Conservation (phyloP, 2,113 vertebrate genomes). For the Rhinoderma darwinii region DNA sequence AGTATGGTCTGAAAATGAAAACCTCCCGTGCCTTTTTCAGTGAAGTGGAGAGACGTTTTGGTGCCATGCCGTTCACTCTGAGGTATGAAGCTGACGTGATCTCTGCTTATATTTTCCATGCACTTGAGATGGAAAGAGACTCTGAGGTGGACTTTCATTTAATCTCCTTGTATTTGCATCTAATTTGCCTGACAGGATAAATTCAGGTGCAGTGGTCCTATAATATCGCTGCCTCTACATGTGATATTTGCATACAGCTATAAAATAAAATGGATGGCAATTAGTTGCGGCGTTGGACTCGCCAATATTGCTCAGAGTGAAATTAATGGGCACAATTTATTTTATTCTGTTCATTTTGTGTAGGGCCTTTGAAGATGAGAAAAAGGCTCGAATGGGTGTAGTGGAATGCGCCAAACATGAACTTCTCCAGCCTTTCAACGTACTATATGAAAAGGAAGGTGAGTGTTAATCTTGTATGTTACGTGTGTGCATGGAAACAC, state of each 20-base stretch:
- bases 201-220: background rate
- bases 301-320: background rate
- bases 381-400: slow-evolving; percentile 92
- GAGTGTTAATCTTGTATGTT: slow-evolving; percentile 62
- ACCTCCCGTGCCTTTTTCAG: slow-evolving; percentile 96
- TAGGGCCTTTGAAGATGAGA: slow-evolving; percentile 96
- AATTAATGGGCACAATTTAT: too few relatives aligned
- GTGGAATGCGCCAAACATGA: slow-evolving; percentile 97
- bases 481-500: background rate
- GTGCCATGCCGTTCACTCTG: slow-evolving; percentile 96
- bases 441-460: slow-evolving; percentile 97
- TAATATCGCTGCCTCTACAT: background rate
- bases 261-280: background rate
- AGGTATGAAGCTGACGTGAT: slow-evolving; percentile 72
- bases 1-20: slow-evolving; percentile 98
- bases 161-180: background rate
- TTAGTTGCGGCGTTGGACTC: background rate
- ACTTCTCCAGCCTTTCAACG: slow-evolving; percentile 92
- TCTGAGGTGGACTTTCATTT: too few relatives aligned
- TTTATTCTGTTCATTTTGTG: background rate
- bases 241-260: background rate
- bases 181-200: too few relatives aligned
- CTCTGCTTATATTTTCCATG: too few relatives aligned
- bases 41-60: slow-evolving; percentile 94
- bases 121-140: too few relatives aligned